Evolutionary conservation across 2,797 vertebrate genomes (phyloP).

Genomic region (Urosaurus nigricauda): DNA sequence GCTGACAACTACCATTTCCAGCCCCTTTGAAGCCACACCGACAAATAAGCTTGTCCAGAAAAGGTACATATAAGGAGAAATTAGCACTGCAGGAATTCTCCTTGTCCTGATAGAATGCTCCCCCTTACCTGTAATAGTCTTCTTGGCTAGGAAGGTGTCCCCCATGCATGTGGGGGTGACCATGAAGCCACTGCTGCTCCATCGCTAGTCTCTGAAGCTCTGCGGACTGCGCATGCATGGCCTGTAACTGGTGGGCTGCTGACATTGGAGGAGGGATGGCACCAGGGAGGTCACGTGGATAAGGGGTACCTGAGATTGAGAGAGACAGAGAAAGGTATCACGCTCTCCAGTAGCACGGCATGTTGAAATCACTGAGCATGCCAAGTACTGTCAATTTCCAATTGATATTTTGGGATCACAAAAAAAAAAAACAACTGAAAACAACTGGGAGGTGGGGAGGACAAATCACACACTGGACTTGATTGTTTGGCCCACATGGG

Average conservation of each 20-base stretch:
- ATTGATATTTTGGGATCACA: too few relatives aligned
- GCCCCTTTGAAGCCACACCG: not conserved
- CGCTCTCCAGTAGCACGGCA: not conserved
- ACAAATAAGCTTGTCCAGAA: too few relatives aligned
- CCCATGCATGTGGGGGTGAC: constrained; percentile 98
- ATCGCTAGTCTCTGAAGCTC: constrained; percentile 98
- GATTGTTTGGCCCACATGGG: not conserved
- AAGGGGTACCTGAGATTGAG: constrained; percentile 86
- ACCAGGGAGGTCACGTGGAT: constrained; percentile 92
- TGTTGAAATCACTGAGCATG: too few relatives aligned
- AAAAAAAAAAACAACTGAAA: too few relatives aligned
- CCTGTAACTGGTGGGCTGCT: constrained; percentile 97
- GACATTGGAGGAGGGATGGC: constrained; percentile 97
- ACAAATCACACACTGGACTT: not conserved
- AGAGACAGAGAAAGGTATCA: constrained; percentile 35
- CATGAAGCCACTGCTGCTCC: constrained; percentile 99
- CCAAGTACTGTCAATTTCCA: not conserved
- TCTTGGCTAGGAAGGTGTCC: constrained; percentile 97
- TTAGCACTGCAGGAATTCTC: not conserved
- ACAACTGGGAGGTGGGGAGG: too few relatives aligned
- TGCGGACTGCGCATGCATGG: constrained; percentile 98
- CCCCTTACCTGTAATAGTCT: constrained; percentile 96
- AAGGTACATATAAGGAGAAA: not conserved
- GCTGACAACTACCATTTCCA: not conserved
- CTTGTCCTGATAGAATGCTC: not conserved